A percentile compares a stretch with the other conserved stretches of the same genome.
phyloP scores from a whole-genome alignment of 1,140 invertebrate genomes.

The Choristoneura fumiferana region DNA sequence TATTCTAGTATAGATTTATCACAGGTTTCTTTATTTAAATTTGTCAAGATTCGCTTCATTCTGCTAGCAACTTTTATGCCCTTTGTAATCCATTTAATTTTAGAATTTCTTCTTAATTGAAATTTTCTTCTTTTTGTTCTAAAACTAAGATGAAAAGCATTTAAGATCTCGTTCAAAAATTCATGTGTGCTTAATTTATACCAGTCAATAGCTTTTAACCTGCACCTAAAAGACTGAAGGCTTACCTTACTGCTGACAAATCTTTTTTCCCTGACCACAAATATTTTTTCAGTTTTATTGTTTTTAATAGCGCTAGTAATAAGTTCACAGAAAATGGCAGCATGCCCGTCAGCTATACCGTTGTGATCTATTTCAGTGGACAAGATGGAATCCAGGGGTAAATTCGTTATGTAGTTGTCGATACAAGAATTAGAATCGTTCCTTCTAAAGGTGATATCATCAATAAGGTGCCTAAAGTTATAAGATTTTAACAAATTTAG shows the following conservation, averaged over 20 bases:
- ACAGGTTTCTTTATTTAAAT: too few relatives aligned
- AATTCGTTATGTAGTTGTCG: constrained; percentile 3
- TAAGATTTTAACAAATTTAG: not conserved
- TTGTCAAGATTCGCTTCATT: not conserved
- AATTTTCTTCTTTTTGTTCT: not conserved
- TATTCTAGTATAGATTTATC: not conserved
- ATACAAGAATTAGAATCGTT: constrained; percentile 12
- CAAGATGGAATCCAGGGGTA: not conserved
- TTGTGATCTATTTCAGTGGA: not conserved
- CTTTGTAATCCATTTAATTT: constrained; percentile 13
- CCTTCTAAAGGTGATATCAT: not conserved
- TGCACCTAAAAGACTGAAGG: not conserved
- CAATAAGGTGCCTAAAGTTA: not conserved
- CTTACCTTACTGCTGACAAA: not conserved
- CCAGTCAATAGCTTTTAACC: not conserved
- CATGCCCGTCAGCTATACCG: constrained; percentile 1
- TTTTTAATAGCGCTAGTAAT: not conserved
- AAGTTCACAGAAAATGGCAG: not conserved
- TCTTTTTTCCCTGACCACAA: not conserved
- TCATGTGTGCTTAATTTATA: not conserved
- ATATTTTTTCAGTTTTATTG: not conserved
- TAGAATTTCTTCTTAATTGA: not conserved
- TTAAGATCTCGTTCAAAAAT: not conserved
- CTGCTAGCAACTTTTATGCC: constrained; percentile 6
- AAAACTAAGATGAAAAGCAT: not conserved